Base-by-base conservation (phyloP, 2,113 vertebrate species). In the Ranitomeya variabilis region DNA sequence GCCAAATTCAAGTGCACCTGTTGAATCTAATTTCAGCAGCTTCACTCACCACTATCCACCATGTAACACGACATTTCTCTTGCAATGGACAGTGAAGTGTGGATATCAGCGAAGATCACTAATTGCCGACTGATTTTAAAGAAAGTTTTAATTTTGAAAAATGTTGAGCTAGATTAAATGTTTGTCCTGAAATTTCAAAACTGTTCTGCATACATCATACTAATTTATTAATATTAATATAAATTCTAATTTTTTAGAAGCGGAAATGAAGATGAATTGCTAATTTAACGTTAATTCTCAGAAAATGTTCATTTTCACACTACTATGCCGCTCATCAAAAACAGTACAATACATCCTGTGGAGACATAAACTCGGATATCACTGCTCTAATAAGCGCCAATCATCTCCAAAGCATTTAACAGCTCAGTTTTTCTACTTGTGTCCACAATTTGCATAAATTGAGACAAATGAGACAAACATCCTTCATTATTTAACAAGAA, bases 331-430 rank as follows among this genome's bases (percentile, higher is more conserved):
- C 9, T 60, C 23, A 80, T 60, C 80, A 82, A 82, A 64, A 37
- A 80, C 57, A 64, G 59, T 21, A 21, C 26, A 62, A 62, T 45
- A 82, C 80, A 19, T 57, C 57, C 59, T 82, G 59, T 45, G 80
- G 80, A 37, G 80, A 82, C 21, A 62, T 64, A 31, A 82, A 45
- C 80, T 64, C 8, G 62, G 31, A 62, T 64, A 45, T 45, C 59
- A 62, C 45, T 37, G 80, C 64, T 64, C 80, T 64, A 82, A 82
- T 82, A 51, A 82, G 59, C 80, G n/a, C 26, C 57, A 82, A 82
- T 82, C 80, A 82, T 12, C 37, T 26, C 59, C 19, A 9, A 21
- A 45, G 26, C 1, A 31, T 60, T 15, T 80, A 31, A 80, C 78
- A 59, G 52, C 26, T 60, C 79, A 18, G 54, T 81, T 81, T 81